Evolutionary conservation across 2,888 invertebrate genomes (phyloP).

Genomic region (Tipula lateralis): DNA sequence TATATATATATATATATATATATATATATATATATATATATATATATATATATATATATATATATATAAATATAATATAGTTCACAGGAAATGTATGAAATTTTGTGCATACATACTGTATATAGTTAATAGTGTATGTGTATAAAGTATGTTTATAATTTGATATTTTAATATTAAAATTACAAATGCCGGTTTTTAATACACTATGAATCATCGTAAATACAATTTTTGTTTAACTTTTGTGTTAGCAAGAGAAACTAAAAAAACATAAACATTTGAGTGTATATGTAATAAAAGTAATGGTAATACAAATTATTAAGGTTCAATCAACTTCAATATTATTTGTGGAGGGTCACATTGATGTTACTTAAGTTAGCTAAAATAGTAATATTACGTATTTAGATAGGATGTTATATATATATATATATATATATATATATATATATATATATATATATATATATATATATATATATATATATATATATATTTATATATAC

Average conservation of each 20-base stretch:
- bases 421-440: no score
- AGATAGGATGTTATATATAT: no score
- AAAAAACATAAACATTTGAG: not conserved
- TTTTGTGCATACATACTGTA: no score
- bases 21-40: no score
- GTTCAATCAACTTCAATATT: not conserved
- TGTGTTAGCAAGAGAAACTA: not conserved
- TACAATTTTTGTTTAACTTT: not conserved
- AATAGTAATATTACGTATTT: not conserved
- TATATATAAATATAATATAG: not conserved
- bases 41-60: not conserved
- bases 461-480: no score
- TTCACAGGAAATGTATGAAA: not conserved
- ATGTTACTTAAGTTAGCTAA: not conserved
- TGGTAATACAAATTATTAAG: not conserved
- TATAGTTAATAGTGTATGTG: not conserved
- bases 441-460: no score
- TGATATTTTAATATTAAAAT: not conserved
- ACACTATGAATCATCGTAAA: not conserved
- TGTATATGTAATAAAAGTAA: not conserved
- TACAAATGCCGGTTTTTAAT: conserved; percentile 5
- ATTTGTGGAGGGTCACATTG: not conserved
- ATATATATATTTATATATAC: no score
- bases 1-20: no score
- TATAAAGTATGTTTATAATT: not conserved